phyloP scores from a whole-genome alignment of 2,113 vertebrate species.

The human (Homo sapiens) region GRCh38 chr2:115657001-115657500 shows the following conservation, averaged over 20 bases:
- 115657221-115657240: neutral
- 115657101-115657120: neutral
- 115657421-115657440: neutral
- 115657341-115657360: neutral
- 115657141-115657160: neutral
- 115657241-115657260: neutral
- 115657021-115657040: neutral
- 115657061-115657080: neutral
- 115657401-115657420: neutral
- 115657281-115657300: neutral
- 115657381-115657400: neutral
- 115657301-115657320: neutral
- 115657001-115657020: neutral
- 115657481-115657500: neutral
- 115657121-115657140: neutral
- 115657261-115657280: neutral
- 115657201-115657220: neutral
- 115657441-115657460: neutral
- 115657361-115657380: neutral
- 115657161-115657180: neutral
- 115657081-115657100: neutral
- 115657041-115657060: neutral
- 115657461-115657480: neutral
- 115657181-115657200: neutral
- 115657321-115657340: neutral